Conservation (phyloP, 2,797 vertebrate species). For the Esox masquinongy region DNA sequence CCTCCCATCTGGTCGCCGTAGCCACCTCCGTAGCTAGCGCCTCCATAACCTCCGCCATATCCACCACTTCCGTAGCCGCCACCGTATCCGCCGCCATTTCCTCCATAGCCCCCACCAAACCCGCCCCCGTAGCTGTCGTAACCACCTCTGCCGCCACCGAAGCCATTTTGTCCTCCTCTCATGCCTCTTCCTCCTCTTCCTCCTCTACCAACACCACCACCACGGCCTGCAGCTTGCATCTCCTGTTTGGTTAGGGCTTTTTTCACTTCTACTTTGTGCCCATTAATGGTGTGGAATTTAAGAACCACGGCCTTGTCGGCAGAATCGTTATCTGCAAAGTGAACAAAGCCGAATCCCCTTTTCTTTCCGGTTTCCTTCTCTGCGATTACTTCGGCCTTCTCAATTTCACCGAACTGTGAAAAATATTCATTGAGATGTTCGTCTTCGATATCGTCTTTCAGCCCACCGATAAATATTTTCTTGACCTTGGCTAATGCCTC, state of each 20-base stretch:
- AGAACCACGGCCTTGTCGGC: constrained; percentile 95
- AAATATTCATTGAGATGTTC: constrained; percentile 86
- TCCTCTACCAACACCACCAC: constrained; percentile 73
- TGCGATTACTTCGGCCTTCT: constrained; percentile 95
- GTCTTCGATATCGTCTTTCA: constrained; percentile 91
- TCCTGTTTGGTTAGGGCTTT: constrained; percentile 96
- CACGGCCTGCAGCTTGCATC: constrained; percentile 84
- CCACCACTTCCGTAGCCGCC: constrained; percentile 83
- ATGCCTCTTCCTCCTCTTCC: constrained; percentile 79
- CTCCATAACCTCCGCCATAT: constrained; percentile 59
- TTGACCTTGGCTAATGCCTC: constrained; percentile 96
- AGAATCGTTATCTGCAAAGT: constrained; percentile 92
- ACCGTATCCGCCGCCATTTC: constrained; percentile 81
- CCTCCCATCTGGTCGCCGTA: constrained; percentile 62
- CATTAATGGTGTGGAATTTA: constrained; percentile 93
- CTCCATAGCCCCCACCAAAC: constrained; percentile 76
- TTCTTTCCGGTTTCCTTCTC: constrained; percentile 97
- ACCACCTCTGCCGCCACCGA: constrained; percentile 80
- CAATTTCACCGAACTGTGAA: constrained; percentile 89
- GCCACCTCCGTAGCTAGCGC: constrained; percentile 73
- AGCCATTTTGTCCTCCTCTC: constrained; percentile 85
- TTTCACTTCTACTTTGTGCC: constrained; percentile 96
- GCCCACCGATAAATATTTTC: constrained; percentile 93
- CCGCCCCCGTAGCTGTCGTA: constrained; percentile 82
- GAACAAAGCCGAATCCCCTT: constrained; percentile 95